Conservation (phyloP, 1,140 invertebrate species). For the Bilobella aurantiaca region DNA sequence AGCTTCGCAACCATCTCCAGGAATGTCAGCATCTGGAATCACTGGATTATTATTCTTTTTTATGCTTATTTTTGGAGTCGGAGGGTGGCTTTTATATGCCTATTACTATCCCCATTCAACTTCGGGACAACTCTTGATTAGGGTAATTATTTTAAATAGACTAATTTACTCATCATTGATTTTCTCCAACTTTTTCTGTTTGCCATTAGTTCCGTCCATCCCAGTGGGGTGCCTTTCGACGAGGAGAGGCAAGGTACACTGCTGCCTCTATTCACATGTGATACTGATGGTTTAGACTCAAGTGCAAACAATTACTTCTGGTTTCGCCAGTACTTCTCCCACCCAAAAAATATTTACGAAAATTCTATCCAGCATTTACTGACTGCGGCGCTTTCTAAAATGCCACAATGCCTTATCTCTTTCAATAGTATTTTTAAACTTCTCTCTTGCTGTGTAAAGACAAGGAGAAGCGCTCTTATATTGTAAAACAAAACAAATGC, state of each 20-base stretch:
- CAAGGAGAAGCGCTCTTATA: background rate
- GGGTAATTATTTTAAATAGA: slow-evolving; percentile 51
- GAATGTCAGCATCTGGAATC: slow-evolving; percentile 47
- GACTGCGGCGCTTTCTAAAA: too few species aligned
- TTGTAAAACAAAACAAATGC: too few species aligned
- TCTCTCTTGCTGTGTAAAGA: background rate
- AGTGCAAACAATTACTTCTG: too few species aligned
- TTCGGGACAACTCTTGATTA: slow-evolving; percentile 91
- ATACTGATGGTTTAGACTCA: too few species aligned
- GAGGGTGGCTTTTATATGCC: slow-evolving; percentile 77
- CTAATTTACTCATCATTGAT: background rate
- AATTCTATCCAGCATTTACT: too few species aligned
- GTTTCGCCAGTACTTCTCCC: too few species aligned
- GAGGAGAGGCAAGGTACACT: slow-evolving; percentile 77
- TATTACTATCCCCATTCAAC: slow-evolving; percentile 89
- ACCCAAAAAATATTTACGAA: too few species aligned
- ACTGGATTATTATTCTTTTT: slow-evolving; percentile 56
- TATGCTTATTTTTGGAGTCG: slow-evolving; percentile 48
- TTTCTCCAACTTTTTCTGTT: slow-evolving; percentile 17
- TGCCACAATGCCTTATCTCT: background rate
- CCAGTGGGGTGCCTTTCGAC: slow-evolving; percentile 70
- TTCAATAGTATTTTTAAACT: background rate
- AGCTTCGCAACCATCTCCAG: too few species aligned
- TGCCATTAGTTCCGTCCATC: slow-evolving; percentile 81
- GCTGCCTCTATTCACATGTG: slow-evolving; percentile 88